These are phyloP conservation scores for Propithecus coquereli DNA, from an alignment of 2,113 vertebrate species.

Conservation along the genomic window DNA sequence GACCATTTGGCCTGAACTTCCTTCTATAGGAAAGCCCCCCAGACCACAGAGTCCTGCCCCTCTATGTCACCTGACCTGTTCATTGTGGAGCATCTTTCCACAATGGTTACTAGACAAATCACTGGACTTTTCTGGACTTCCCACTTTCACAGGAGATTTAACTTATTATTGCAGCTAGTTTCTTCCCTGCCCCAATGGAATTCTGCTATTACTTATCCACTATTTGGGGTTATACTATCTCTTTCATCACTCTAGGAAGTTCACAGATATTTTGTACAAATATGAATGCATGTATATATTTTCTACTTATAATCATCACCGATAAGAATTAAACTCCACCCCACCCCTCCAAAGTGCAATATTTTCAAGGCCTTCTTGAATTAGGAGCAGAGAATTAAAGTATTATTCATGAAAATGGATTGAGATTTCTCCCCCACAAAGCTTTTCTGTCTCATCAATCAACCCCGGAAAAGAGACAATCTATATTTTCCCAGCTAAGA, in stretches of 20 bases:
- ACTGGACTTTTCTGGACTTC: background rate
- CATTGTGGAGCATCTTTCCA: background rate
- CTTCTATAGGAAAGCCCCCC: fast-evolving
- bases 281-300: background rate
- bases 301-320: background rate
- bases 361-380: background rate
- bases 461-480: background rate
- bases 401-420: background rate
- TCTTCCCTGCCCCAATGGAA: background rate
- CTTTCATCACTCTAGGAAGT: background rate
- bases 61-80: background rate
- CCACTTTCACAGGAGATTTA: background rate
- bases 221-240: background rate
- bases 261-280: background rate
- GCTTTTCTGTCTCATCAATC: background rate
- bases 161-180: background rate
- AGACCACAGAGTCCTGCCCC: background rate
- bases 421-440: background rate
- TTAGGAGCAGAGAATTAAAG: background rate
- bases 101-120: background rate
- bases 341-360: background rate
- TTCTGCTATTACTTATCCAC: background rate
- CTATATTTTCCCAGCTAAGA: background rate
- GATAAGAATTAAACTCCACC: background rate
- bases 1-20: background rate